Evolutionary conservation across 2,113 vertebrate species (phyloP).

Genomic region (Mellivora capensis): DNA sequence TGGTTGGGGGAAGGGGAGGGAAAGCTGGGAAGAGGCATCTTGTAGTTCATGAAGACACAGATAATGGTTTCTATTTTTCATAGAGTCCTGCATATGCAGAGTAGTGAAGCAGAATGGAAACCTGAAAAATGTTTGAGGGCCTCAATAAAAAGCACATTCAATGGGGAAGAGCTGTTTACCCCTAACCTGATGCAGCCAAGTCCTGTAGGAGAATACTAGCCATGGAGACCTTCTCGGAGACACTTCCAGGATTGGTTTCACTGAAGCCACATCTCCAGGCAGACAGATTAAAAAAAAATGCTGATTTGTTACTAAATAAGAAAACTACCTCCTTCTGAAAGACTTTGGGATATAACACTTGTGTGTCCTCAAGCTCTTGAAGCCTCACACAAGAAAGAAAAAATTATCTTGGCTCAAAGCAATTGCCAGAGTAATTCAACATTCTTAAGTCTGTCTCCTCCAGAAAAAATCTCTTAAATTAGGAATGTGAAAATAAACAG

Average conservation of each 20-base stretch:
- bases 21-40: background rate
- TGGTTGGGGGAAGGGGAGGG: background rate
- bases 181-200: rapidly evolving
- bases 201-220: rapidly evolving
- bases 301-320: background rate
- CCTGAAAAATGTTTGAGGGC: background rate
- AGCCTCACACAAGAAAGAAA: background rate
- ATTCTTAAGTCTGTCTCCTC: slow-evolving; percentile 54
- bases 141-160: background rate
- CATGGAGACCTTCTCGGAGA: background rate
- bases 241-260: background rate
- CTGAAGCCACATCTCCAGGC: background rate
- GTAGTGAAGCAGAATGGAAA: background rate
- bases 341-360: background rate
- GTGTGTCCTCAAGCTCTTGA: background rate
- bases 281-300: background rate
- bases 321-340: background rate
- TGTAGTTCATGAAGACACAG: background rate
- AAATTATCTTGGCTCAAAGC: slow-evolving; percentile 45
- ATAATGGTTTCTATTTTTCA: background rate
- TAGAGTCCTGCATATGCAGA: background rate
- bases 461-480: slow-evolving; percentile 61
- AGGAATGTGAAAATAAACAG: slow-evolving; percentile 54
- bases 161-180: background rate
- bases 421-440: slow-evolving; percentile 47